Percentiles rank a stretch among this genome's conserved stretches.
Conservation (phyloP, 2,888 invertebrate genomes). For the Geophilus truncorum region DNA sequence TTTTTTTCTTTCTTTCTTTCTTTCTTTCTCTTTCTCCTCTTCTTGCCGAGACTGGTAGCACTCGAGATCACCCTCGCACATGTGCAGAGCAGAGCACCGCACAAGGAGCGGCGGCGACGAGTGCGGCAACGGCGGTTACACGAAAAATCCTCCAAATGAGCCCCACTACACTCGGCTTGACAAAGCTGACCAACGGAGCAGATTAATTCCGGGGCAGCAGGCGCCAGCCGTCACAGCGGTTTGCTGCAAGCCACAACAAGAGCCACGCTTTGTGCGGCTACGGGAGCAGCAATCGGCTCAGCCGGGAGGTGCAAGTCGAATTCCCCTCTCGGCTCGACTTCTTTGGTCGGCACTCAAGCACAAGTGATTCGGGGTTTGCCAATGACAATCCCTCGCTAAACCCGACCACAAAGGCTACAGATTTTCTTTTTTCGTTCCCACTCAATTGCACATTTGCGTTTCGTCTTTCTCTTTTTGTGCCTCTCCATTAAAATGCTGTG, state of each 20-base stretch:
- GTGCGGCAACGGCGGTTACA: not conserved
- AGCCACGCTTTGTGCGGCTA: not conserved
- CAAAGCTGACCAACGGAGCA: constrained; percentile 34
- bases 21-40: not conserved
- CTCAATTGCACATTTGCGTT: constrained; percentile 3
- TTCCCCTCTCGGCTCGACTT: constrained; percentile 7
- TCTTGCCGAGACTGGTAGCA: not conserved
- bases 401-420: not conserved
- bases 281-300: constrained; percentile 8
- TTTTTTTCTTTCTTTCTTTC: not conserved
- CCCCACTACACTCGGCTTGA: constrained; percentile 29
- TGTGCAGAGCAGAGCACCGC: no score
- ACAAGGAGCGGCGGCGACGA: not conserved
- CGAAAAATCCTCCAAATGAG: constrained; percentile 34
- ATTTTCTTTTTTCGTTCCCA: not conserved
- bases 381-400: constrained; percentile 16
- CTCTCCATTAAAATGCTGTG: not conserved
- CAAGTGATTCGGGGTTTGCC: constrained; percentile 23
- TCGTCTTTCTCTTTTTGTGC: not conserved
- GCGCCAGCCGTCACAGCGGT: constrained; percentile 13
- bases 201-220: constrained; percentile 19
- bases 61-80: not conserved
- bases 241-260: not conserved
- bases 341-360: constrained; percentile 30
- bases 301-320: not conserved